Base-by-base conservation (phyloP, 2,888 invertebrate genomes). In the Drosophila ustulata region DNA sequence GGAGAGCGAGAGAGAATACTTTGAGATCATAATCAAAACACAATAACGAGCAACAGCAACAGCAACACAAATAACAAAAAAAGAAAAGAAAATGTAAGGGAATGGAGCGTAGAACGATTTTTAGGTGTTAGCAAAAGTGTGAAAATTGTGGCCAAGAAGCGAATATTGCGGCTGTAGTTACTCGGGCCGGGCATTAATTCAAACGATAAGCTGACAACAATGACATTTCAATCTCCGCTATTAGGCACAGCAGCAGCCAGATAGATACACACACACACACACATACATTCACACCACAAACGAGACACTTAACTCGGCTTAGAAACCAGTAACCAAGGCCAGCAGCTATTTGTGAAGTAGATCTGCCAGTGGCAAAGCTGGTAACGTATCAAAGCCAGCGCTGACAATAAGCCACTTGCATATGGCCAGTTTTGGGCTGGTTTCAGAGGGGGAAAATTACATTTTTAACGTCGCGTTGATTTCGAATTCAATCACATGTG, bases 311-410 rank as follows among this genome's bases (percentile, higher is more conserved):
- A 74, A 71, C 71, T 66, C 43, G 68, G 67, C 61, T 68, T 75
- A 83, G 71, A 88, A 83, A 75, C 87, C 76, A 88, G 84, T 75
- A 79, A 78, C 82, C 88, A 86, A 89, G 86, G 86, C 86, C 89
- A 85, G 66, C 89, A 73, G 78, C 84, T 70, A 71, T 80, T 57
- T 64, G 58, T 64, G 55, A 62, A 75, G 67, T 71, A 7, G 64
- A 67, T 57, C 66, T 69, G 61, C 78, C 64, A 62, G 59, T 75
- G 75, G 53, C 37, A 13, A 46, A 46, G 46, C 25, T 52, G 73
- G 51, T 26, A 76, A 64, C 59, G 13, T 56, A 75, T 64, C 47
- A 45, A 25, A 65, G 45, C 28, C 59, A 70, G 46, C 55, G 75
- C 70, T 59, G 75, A 53, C 71, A 61, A 39, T 43, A 66, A 49